phyloP scores from a whole-genome alignment of 2,888 invertebrate species.

The Panopea generosa region DNA sequence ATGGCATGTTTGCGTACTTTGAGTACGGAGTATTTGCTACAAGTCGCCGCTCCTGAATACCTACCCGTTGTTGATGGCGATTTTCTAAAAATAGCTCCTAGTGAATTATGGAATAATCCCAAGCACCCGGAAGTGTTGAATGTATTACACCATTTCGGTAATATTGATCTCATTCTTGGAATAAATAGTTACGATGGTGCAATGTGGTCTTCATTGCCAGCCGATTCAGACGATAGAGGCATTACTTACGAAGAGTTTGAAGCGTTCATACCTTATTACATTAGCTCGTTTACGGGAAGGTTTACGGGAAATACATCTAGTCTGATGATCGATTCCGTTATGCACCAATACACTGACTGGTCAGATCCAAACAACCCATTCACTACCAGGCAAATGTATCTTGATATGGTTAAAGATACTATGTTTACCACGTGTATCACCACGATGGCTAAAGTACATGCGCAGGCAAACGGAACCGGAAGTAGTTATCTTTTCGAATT shows the following conservation, averaged over 20 bases:
- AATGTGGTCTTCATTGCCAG: neutral
- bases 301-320: neutral
- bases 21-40: neutral
- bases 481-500: conserved; percentile 24
- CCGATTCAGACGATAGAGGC: neutral
- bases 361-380: neutral
- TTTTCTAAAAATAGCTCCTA: neutral
- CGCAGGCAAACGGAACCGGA: neutral
- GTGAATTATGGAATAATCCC: neutral
- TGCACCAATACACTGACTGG: conserved; percentile 30
- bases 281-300: too few species aligned
- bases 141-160: neutral
- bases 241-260: too few species aligned
- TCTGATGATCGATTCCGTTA: neutral
- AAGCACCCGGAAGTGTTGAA: neutral
- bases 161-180: conserved; percentile 10
- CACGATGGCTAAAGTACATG: conserved; percentile 6
- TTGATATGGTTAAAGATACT: conserved; percentile 10
- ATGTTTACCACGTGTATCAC: conserved; percentile 8
- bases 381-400: neutral
- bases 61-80: conserved; percentile 2
- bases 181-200: conserved; percentile 8
- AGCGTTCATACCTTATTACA: neutral
- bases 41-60: neutral
- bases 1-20: conserved; percentile 2